phyloP scores from a whole-genome alignment of 2,113 vertebrate genomes.

The Fulica atra region DNA sequence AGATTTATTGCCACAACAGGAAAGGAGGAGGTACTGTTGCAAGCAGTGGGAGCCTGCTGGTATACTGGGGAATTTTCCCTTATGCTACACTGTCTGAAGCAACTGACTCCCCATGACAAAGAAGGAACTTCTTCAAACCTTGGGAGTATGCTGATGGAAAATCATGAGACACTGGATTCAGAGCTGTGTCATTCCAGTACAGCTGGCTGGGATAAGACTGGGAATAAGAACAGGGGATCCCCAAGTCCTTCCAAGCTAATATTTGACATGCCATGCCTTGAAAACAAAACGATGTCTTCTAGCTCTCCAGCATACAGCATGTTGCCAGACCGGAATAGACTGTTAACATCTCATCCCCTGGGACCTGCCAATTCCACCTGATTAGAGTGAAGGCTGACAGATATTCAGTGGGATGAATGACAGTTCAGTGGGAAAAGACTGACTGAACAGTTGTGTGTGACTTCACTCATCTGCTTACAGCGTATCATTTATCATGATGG shows the following conservation, averaged over 20 bases:
- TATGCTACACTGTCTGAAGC: background rate
- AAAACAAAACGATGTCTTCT: background rate
- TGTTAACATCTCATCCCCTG: background rate
- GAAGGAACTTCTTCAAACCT: background rate
- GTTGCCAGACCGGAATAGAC: slow-evolving; percentile 24
- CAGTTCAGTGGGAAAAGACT: slow-evolving; percentile 18
- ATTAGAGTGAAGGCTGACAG: background rate
- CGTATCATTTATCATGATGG: background rate
- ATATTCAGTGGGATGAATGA: slow-evolving; percentile 13
- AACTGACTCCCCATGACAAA: background rate
- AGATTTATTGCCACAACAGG: background rate
- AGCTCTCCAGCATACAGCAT: background rate
- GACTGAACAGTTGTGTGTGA: slow-evolving; percentile 35
- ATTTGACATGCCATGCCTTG: background rate
- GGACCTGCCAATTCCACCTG: background rate
- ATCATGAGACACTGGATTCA: background rate
- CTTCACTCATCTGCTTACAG: slow-evolving; percentile 32
- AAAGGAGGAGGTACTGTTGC: background rate
- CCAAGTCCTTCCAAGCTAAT: background rate
- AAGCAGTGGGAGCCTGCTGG: background rate
- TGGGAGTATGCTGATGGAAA: background rate
- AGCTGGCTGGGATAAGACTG: background rate
- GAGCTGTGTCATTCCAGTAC: background rate
- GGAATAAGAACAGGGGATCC: background rate
- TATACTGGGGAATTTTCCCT: background rate